Percentiles rank a stretch among this genome's conserved stretches.
phyloP scores from a whole-genome alignment of 2,113 vertebrate genomes.

The Rhadina sibilatrix region DNA sequence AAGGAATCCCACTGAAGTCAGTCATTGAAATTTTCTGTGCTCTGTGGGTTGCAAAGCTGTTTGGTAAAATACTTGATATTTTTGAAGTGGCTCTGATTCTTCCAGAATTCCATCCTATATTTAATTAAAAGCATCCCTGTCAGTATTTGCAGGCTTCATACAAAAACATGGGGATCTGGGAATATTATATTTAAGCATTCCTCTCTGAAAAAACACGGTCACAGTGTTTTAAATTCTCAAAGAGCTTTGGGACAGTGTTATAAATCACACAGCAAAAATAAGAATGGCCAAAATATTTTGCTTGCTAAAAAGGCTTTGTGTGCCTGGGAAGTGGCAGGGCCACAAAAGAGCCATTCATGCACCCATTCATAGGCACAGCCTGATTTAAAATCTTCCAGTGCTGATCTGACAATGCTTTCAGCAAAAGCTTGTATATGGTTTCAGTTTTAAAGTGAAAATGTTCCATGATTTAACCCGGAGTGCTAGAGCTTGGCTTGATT shows the following conservation, averaged over 20 bases:
- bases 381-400: slow-evolving; percentile 40
- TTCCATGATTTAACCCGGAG: background rate
- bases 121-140: background rate
- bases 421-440: background rate
- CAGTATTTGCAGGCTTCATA: background rate
- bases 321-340: slow-evolving; percentile 23
- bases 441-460: slow-evolving; percentile 14
- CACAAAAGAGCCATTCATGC: slow-evolving; percentile 37
- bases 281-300: slow-evolving; percentile 32
- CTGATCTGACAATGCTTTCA: slow-evolving; percentile 48
- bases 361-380: background rate
- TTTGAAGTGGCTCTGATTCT: background rate
- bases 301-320: slow-evolving; percentile 7
- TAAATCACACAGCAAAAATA: slow-evolving; percentile 36
- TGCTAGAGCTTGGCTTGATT: background rate
- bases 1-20: background rate
- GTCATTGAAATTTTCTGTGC: accelerated
- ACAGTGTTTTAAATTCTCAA: background rate
- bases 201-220: background rate
- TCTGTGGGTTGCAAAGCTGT: background rate
- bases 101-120: background rate
- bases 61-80: background rate
- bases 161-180: background rate
- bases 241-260: background rate
- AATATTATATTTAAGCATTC: background rate